These are phyloP conservation scores for Ciconia stormi DNA, from an alignment of 2,113 vertebrate species.

Conservation along the genomic window DNA sequence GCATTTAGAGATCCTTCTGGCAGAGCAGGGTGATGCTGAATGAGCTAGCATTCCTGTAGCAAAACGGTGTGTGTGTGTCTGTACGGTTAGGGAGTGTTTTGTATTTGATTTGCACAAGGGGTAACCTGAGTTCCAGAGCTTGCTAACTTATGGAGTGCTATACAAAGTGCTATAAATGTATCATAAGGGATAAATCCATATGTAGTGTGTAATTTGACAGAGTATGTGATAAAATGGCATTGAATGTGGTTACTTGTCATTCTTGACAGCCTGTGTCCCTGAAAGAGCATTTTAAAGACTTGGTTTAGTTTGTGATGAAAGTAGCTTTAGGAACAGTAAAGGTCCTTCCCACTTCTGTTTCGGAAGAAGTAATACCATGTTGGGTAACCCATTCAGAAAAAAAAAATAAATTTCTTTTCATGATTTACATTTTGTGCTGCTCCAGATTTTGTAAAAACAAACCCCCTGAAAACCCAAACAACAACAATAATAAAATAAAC, in stretches of 20 bases:
- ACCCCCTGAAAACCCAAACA: background rate
- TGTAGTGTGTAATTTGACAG: background rate
- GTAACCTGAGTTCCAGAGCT: background rate
- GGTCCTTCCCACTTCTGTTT: background rate
- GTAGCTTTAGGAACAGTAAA: background rate
- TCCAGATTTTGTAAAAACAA: slow-evolving; percentile 2
- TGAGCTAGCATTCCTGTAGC: background rate
- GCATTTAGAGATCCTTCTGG: background rate
- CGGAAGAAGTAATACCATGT: too few relatives aligned
- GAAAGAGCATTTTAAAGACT: background rate
- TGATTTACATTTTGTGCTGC: background rate
- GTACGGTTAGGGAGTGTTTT: background rate
- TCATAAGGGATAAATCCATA: background rate
- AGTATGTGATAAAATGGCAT: background rate
- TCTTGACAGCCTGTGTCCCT: background rate
- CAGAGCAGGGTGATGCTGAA: background rate
- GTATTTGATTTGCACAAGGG: background rate
- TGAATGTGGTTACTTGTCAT: background rate
- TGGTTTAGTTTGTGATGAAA: background rate
- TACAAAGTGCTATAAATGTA: background rate
- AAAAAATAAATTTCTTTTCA: background rate
- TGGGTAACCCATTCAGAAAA: too few relatives aligned
- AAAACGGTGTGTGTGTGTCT: background rate
- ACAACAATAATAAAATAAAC: background rate
- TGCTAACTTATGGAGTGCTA: background rate